A percentile compares a stretch with the other conserved stretches of the same genome.
Evolutionary conservation across 2,113 vertebrate genomes (phyloP).

Genomic region (Eira barbara): DNA sequence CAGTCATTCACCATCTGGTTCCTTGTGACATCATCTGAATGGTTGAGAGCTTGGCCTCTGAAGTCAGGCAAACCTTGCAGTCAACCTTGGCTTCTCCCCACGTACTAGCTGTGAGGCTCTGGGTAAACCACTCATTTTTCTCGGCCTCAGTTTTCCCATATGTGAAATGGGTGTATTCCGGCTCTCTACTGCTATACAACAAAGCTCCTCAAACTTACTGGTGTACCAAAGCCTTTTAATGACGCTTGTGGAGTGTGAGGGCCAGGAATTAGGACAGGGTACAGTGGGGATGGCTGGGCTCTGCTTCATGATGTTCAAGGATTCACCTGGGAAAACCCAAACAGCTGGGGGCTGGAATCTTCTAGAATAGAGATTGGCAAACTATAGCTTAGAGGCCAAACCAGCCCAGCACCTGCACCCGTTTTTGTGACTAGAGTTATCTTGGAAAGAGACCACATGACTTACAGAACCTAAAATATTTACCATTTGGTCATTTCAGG

Average conservation of each 20-base stretch:
- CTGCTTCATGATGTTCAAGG: neutral
- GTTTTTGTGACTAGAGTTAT: neutral
- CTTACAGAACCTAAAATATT: neutral
- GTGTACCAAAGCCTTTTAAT: neutral
- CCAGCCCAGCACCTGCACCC: neutral
- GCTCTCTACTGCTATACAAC: neutral
- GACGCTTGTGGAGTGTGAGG: neutral
- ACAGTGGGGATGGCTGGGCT: neutral
- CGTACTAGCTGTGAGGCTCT: neutral
- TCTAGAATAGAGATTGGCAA: neutral
- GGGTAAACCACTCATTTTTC: neutral
- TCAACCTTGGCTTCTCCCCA: neutral
- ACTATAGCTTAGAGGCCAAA: neutral
- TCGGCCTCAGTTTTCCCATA: neutral
- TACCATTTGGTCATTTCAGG: neutral
- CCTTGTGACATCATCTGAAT: neutral
- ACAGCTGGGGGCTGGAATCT: neutral
- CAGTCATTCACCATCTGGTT: neutral
- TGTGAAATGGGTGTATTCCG: neutral
- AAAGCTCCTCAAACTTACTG: neutral
- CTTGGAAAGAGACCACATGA: neutral
- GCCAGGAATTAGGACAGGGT: neutral
- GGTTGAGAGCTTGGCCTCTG: neutral
- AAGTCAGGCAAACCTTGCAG: neutral
- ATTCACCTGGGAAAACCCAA: neutral